Evolutionary conservation across 1,140 invertebrate genomes (phyloP).

Genomic region (Paraescarpia echinospica): DNA sequence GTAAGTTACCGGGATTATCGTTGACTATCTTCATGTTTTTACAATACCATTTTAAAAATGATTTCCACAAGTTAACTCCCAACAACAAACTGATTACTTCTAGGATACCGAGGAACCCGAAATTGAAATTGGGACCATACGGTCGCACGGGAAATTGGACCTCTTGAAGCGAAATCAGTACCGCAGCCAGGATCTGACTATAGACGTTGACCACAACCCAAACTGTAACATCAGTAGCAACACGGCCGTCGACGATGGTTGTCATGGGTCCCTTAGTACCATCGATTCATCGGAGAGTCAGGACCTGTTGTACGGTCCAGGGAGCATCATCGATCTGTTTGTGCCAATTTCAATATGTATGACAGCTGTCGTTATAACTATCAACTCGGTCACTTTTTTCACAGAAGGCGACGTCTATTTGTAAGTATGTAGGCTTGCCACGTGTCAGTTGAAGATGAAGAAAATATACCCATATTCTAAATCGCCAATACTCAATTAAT

Average conservation of each 20-base stretch:
- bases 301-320: slow-evolving; percentile 88
- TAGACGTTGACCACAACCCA: not conserved
- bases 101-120: not conserved
- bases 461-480: no score
- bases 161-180: not conserved
- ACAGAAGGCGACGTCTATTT: slow-evolving; percentile 85
- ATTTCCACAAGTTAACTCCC: no score
- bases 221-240: not conserved
- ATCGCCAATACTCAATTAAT: no score
- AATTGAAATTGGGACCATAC: not conserved
- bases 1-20: no score
- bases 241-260: no score
- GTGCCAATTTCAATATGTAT: slow-evolving; percentile 96
- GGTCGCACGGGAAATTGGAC: not conserved
- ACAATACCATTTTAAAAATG: no score
- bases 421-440: slow-evolving; percentile 67
- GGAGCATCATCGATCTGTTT: slow-evolving; percentile 97
- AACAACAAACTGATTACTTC: no score
- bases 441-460: no score
- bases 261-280: not conserved
- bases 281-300: not conserved
- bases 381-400: slow-evolving; percentile 92
- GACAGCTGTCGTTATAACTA: slow-evolving; percentile 94
- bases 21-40: no score
- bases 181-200: not conserved